phyloP scores from a whole-genome alignment of 2,888 invertebrate genomes.

The Icerya purchasi region DNA sequence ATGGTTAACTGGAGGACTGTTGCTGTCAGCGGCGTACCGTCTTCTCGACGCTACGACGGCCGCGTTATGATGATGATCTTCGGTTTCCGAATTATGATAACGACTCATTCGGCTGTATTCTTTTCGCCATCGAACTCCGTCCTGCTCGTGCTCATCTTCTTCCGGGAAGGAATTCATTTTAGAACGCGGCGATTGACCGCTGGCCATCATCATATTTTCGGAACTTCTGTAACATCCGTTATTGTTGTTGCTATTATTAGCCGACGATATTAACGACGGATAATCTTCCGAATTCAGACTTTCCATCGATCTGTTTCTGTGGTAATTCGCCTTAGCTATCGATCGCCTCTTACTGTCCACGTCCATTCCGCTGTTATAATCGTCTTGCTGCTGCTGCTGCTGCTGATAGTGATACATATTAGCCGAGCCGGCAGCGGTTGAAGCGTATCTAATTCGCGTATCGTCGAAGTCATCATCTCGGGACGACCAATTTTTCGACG shows the following conservation, averaged over 20 bases:
- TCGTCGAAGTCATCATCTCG: not conserved
- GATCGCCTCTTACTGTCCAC: constrained; percentile 5
- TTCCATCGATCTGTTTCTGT: constrained; percentile 12
- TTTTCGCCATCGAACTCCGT: too few species aligned
- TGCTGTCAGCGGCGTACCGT: too few species aligned
- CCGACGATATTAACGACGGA: constrained; percentile 7
- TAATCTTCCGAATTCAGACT: constrained; percentile 12
- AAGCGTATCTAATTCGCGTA: constrained; percentile 1
- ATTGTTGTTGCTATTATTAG: constrained; percentile 6
- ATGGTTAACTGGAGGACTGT: not conserved
- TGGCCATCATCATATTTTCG: not conserved
- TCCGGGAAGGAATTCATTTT: constrained; percentile 7
- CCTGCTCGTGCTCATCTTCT: not conserved
- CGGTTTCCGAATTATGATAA: constrained; percentile 8
- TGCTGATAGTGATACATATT: not conserved
- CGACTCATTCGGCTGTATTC: constrained; percentile 8
- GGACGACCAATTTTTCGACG: not conserved
- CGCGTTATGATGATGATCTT: not conserved
- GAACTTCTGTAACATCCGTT: constrained; percentile 4
- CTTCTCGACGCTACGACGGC: not conserved
- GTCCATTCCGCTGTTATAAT: constrained; percentile 5
- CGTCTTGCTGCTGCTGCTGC: not conserved
- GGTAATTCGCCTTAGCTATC: constrained; percentile 2
- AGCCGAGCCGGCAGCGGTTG: constrained; percentile 11
- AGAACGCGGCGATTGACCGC: not conserved